Conservation (phyloP, 2,888 invertebrate species). For the Willowsia nigromaculata region DNA sequence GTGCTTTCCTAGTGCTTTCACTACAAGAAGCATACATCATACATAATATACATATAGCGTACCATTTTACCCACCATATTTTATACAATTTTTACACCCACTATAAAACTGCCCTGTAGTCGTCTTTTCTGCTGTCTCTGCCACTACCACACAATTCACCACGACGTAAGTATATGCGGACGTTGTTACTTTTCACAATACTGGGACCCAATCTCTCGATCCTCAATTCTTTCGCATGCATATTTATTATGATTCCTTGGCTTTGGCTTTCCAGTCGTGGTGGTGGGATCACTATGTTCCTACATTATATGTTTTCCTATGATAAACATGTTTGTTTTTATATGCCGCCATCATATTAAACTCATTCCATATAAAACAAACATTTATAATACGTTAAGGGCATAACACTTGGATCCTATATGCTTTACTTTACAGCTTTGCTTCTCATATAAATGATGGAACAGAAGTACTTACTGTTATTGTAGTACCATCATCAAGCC, state of each 20-base stretch:
- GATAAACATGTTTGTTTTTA: neutral
- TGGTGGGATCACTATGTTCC: neutral
- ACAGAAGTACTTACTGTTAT: slow-evolving; percentile 24
- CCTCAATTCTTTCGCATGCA: neutral
- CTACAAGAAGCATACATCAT: too few relatives aligned
- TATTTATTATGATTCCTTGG: neutral
- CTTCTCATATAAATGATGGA: neutral
- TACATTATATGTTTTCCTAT: neutral
- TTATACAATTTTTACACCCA: too few relatives aligned
- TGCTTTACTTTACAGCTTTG: neutral
- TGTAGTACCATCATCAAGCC: slow-evolving; percentile 34
- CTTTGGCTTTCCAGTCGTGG: neutral
- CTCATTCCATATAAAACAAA: neutral
- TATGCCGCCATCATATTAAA: neutral
- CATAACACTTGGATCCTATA: neutral
- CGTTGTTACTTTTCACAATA: neutral
- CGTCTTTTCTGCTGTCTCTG: neutral
- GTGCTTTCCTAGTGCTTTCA: too few relatives aligned
- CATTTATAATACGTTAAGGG: neutral
- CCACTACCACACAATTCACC: neutral
- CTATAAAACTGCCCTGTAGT: slow-evolving; percentile 8
- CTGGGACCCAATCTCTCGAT: neutral
- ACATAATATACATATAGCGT: too few relatives aligned
- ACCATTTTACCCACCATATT: too few relatives aligned
- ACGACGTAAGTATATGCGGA: neutral